A percentile compares a stretch with the other conserved stretches of the same genome.
phyloP scores from a whole-genome alignment of 2,113 vertebrate genomes.

The Siniperca chuatsi region DNA sequence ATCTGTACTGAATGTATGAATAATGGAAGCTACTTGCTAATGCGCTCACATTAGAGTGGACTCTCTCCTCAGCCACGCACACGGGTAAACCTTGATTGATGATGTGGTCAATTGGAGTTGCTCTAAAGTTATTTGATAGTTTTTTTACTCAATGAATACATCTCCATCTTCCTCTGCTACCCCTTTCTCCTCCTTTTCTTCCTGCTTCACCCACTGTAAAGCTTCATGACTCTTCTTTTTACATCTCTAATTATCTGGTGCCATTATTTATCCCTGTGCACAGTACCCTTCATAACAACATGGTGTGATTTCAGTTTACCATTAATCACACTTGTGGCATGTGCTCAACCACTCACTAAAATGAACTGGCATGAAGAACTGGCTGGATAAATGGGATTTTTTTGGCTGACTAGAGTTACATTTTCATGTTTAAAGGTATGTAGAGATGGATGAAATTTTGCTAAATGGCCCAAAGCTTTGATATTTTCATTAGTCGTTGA shows the following conservation, averaged over 20 bases:
- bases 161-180: not conserved
- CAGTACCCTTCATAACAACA: not conserved
- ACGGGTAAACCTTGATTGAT: constrained; percentile 30
- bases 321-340: not conserved
- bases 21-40: constrained; percentile 31
- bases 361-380: not conserved
- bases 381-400: not conserved
- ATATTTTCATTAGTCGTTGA: not conserved
- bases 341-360: not conserved
- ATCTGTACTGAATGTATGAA: constrained; percentile 23
- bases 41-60: constrained; percentile 8
- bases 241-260: not conserved
- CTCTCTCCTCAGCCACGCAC: constrained; percentile 17
- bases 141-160: not conserved
- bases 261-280: not conserved
- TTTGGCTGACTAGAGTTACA: not conserved
- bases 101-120: constrained; percentile 19
- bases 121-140: constrained; percentile 33
- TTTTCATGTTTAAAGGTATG: not conserved
- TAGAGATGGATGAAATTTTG: not conserved
- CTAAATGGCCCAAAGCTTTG: not conserved
- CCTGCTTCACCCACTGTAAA: not conserved
- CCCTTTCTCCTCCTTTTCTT: not conserved
- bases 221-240: not conserved
- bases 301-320: not conserved